A percentile compares a stretch with the other conserved stretches of the same genome.
Conservation (phyloP, 2,113 vertebrate genomes). For the Raja brachyura region DNA sequence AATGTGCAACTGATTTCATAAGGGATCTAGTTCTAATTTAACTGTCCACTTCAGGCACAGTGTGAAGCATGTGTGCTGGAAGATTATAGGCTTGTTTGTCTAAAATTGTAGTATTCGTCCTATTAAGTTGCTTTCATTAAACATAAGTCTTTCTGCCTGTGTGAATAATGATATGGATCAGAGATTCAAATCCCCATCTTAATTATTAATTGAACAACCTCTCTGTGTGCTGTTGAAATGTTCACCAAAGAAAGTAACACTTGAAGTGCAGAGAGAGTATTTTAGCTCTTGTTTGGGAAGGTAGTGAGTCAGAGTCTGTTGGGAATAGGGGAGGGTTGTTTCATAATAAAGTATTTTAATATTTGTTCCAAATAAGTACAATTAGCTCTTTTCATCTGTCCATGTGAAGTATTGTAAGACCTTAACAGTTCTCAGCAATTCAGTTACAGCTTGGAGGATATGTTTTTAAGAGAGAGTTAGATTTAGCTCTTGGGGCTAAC, state of each 20-base stretch:
- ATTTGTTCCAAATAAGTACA: background rate
- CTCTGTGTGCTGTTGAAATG: background rate
- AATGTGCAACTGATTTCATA: background rate
- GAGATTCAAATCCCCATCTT: background rate
- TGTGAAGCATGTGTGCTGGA: background rate
- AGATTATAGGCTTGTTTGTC: background rate
- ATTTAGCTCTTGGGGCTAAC: too few relatives aligned
- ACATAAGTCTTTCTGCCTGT: background rate
- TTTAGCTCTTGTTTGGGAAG: background rate
- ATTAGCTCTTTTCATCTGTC: background rate
- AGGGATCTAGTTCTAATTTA: background rate
- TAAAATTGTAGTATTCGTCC: background rate
- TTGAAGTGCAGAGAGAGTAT: background rate
- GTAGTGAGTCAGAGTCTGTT: background rate
- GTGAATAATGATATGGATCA: conserved; percentile 5
- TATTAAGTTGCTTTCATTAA: background rate
- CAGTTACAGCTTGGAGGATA: background rate
- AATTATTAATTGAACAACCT: conserved; percentile 13
- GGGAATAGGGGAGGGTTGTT: background rate
- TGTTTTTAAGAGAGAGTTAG: too few relatives aligned
- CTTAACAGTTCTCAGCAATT: too few relatives aligned
- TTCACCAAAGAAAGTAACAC: background rate
- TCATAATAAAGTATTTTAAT: background rate
- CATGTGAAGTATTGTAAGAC: background rate
- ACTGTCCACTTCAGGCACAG: conserved; percentile 12